Base-by-base conservation (phyloP, 2,888 invertebrate genomes). In the Drosophila cracens region DNA sequence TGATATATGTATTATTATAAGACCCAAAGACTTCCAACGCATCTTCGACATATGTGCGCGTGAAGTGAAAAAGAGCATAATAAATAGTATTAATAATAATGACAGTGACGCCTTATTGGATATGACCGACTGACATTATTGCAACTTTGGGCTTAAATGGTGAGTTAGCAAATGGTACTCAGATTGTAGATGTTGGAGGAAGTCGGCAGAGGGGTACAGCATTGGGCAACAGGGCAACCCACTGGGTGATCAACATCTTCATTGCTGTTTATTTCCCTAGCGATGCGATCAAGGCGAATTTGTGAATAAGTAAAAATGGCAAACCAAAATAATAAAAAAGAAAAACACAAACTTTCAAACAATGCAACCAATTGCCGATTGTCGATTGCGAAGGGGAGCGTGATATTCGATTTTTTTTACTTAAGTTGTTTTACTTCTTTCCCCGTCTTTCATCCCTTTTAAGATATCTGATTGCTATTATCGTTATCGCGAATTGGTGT, bases 51-150 rank as follows among this genome's bases (percentile, higher is more conserved):
- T 7, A 57, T 49, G 4, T 31, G 27, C n/a, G n/a, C 33, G 34
- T 33, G n/a, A 51, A 13, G 57, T 36, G 27, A 71, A 36, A 43
- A 56, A 63, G n/a, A 53, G 31, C 21, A 62, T 27, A 43, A 52
- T 60, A 68, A 61, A 57, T 61, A 43, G 71, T 56, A 57, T 69
- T 65, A 46, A 52, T 8, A 61, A 61, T 56, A 56, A 77, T 66
- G 69, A 63, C 57, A 70, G 65, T 73, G 76, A 73, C 73, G 54
- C 49, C 54, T 49, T 64, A 53, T 74, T 59, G 36, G 25, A 38
- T 56, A 49, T 78, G 86, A 54, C 86, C 70, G 76, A 80, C 74
- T 72, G 70, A 82, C 83, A 86, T 68, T 77, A 77, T 70, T 83
- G 72, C 57, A 59, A 51, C 51, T 54, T 13, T 43, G 40, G 43